Evolutionary conservation across 2,797 vertebrate genomes (phyloP).

Genomic region (Sebastiscus albofasciatus): DNA sequence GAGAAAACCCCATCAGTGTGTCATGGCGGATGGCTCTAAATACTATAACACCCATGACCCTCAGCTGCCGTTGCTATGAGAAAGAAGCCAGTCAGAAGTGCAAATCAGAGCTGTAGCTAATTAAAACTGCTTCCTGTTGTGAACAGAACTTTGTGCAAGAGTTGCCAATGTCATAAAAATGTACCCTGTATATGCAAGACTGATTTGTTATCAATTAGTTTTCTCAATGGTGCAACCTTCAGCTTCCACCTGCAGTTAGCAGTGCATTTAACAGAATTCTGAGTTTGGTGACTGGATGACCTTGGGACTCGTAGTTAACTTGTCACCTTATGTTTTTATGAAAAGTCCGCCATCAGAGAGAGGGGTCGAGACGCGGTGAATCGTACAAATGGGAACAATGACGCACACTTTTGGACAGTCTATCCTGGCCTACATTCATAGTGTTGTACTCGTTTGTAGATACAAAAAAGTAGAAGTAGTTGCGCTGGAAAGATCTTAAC

Average conservation of each 20-base stretch:
- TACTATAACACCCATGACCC: neutral
- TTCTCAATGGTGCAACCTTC: too few species aligned
- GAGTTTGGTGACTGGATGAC: neutral
- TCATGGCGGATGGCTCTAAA: neutral
- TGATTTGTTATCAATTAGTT: neutral
- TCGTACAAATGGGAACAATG: neutral
- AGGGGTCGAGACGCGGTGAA: neutral
- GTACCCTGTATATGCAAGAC: neutral
- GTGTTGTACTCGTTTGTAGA: neutral
- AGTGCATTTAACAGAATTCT: neutral
- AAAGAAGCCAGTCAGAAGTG: neutral
- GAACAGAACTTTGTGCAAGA: neutral
- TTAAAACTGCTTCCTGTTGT: neutral
- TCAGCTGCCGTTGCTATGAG: neutral
- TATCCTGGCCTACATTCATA: neutral
- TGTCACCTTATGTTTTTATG: neutral
- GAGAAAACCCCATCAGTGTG: neutral
- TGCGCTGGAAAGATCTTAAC: neutral
- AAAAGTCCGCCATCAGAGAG: neutral
- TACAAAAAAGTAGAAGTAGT: too few species aligned
- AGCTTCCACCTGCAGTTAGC: neutral
- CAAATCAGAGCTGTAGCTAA: neutral
- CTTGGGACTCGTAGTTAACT: neutral
- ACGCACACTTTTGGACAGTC: neutral
- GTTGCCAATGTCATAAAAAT: neutral